Base-by-base conservation (phyloP, 2,113 vertebrate species). In the Peucedramus taeniatus region DNA sequence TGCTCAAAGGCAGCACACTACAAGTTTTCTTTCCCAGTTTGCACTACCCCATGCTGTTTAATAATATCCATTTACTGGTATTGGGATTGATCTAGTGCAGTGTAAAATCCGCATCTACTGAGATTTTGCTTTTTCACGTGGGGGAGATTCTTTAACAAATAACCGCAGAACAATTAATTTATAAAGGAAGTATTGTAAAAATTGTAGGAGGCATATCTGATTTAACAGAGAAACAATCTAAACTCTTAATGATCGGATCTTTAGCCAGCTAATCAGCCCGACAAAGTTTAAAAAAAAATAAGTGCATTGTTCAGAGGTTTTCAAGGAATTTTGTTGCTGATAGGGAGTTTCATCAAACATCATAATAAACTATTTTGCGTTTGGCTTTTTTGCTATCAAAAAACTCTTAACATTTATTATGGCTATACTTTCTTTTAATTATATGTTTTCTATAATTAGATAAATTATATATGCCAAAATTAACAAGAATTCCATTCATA, bases 31-130 rank as follows among this genome's bases (percentile, higher is more conserved):
- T 98, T 98, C 98, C 98, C 98, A 98, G 98, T 98, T 98, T 98
- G 98, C 98, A 98, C 98, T 98, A 98, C 98, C 98, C 98, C 98
- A 98, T 99, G 99, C 98, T 98, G 98, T 98, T 98, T 99, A 99
- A 99, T 99, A 99, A 99, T 99, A 99, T 99, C 98, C 98, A 98
- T 99, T 98, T 98, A 98, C 98, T 98, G 98, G 98, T 98, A 98
- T 98, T 98, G 98, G 98, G 98, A 99, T 99, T 99, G 98, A 99
- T 99, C 98, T 98, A 98, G 98, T 98, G 88, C 98, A 98, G 98
- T 98, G 98, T 98, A 98, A 98, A 98, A 98, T 98, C 98, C 98
- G 39, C 97, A 98, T 98, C 97, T 98, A 97, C 96, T 97, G 98
- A 98, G 98, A 97, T 97, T 98, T 98, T 98, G 94, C 97, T 98